phyloP scores from a whole-genome alignment of 2,797 vertebrate species.

The Hydrophis major region DNA sequence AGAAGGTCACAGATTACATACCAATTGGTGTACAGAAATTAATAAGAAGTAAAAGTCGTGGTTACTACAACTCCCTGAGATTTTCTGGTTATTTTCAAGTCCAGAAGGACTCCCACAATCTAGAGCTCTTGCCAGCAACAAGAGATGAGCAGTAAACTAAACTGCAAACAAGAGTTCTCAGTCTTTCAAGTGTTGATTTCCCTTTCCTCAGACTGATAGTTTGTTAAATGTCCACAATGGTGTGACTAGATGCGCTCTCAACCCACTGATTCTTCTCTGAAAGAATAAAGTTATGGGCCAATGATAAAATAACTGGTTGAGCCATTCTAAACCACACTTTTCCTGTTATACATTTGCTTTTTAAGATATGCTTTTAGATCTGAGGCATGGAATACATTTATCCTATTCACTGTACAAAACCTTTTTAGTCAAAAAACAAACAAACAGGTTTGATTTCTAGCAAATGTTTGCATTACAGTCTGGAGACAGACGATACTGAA shows the following conservation, averaged over 20 bases:
- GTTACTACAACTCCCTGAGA: neutral
- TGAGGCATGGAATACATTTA: neutral
- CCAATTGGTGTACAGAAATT: neutral
- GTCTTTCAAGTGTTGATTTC: neutral
- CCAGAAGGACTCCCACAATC: neutral
- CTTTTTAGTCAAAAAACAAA: neutral
- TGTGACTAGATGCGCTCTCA: neutral
- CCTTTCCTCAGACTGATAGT: neutral
- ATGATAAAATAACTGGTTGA: neutral
- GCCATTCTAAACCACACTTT: neutral
- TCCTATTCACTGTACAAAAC: neutral
- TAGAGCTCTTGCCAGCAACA: neutral
- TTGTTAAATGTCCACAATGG: neutral
- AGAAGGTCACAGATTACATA: neutral
- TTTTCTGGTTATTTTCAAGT: neutral
- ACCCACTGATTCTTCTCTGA: neutral
- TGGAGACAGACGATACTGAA: neutral
- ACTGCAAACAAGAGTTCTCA: neutral
- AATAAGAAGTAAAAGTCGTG: neutral
- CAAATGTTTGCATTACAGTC: neutral
- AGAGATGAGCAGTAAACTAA: neutral
- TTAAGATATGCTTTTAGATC: neutral
- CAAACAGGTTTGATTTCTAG: neutral
- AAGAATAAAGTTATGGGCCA: neutral
- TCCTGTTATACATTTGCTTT: neutral